Evolutionary conservation across 2,888 invertebrate genomes (phyloP).

Genomic region (Nephrotoma flavescens): DNA sequence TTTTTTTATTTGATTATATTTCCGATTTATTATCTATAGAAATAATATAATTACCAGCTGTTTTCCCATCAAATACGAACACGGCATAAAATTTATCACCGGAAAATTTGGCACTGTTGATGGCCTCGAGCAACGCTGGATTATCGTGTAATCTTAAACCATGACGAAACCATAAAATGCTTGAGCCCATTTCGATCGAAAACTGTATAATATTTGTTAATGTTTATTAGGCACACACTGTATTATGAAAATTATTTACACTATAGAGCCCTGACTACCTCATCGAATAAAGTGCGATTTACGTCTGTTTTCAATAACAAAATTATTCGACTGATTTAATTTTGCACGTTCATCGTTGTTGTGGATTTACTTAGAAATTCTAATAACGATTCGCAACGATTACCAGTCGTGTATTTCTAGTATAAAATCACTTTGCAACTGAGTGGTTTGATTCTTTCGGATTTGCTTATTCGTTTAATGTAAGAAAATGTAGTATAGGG

Average conservation of each 20-base stretch:
- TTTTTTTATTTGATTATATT: too few species aligned
- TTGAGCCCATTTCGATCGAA: slow-evolving; percentile 15
- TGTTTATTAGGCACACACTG: too few species aligned
- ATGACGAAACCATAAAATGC: slow-evolving; percentile 55
- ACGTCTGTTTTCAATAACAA: not conserved
- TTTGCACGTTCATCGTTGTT: not conserved
- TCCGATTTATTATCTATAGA: too few species aligned
- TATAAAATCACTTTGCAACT: not conserved
- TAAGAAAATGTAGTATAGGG: not conserved
- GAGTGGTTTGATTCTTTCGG: not conserved
- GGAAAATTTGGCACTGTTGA: slow-evolving; percentile 17
- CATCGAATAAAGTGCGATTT: not conserved
- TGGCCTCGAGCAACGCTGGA: slow-evolving; percentile 44
- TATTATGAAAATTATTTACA: too few species aligned
- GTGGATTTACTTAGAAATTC: not conserved
- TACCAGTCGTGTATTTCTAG: not conserved
- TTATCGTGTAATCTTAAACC: slow-evolving; percentile 56
- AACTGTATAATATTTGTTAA: not conserved
- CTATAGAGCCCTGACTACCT: not conserved
- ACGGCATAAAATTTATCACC: not conserved
- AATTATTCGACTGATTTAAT: not conserved
- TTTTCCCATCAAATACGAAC: not conserved
- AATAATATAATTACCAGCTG: not conserved
- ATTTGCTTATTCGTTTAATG: not conserved
- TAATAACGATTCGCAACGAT: not conserved